These are phyloP conservation scores for Pteropus rufus DNA, from an alignment of 2,797 vertebrate genomes.

Conservation along the genomic window DNA sequence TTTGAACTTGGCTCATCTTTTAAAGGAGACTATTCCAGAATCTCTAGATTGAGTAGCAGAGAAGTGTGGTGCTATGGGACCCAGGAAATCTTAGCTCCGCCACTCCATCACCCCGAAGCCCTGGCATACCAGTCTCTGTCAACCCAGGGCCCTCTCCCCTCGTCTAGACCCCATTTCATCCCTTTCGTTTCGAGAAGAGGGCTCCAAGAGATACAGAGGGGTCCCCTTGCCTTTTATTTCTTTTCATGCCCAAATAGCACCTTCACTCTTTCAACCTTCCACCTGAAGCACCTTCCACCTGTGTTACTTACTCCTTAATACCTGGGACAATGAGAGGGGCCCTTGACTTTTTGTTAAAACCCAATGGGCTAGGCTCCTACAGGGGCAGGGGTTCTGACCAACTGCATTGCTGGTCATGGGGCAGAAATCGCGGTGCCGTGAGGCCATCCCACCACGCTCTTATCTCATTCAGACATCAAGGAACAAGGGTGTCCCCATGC, in stretches of 20 bases:
- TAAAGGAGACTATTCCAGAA: background rate
- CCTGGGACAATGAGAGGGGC: background rate
- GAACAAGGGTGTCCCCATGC: background rate
- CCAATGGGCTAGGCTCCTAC: background rate
- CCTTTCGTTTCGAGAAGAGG: background rate
- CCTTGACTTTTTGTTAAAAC: background rate
- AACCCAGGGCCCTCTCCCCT: rapidly evolving
- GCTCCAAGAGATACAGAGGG: background rate
- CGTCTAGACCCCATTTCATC: too few species aligned
- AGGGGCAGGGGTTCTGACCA: background rate
- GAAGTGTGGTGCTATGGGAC: background rate
- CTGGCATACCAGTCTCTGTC: background rate
- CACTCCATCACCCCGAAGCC: background rate
- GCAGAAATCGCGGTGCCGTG: background rate
- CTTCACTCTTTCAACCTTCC: background rate
- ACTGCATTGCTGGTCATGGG: background rate
- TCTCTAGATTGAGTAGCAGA: background rate
- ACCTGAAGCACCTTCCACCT: background rate
- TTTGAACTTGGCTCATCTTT: background rate
- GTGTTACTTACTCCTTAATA: background rate
- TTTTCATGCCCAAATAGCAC: background rate
- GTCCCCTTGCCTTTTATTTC: background rate
- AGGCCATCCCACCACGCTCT: background rate
- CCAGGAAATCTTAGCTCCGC: background rate
- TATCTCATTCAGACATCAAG: background rate